A percentile compares a stretch with the other conserved stretches of the same genome.
Conservation (phyloP, 2,888 invertebrate genomes). For the Paralinhomoeus sp. region DNA sequence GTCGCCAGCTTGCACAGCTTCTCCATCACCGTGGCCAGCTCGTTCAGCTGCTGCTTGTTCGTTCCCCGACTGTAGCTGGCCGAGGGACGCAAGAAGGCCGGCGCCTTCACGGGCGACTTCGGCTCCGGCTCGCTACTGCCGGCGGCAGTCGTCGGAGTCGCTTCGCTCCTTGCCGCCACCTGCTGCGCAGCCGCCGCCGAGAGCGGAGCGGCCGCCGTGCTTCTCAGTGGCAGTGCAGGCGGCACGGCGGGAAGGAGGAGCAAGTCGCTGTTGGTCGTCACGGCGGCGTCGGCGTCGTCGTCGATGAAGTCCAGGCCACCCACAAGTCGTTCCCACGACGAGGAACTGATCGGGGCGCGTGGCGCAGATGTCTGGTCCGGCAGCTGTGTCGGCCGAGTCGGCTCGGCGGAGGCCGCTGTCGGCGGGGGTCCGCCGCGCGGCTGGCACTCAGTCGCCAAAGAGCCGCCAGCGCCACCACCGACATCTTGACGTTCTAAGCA, state of each 20-base stretch:
- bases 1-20: conserved; percentile 11
- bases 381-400: conserved; percentile 1
- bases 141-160: neutral
- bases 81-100: neutral
- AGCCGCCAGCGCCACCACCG: neutral
- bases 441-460: neutral
- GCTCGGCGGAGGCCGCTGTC: too few relatives aligned
- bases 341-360: conserved; percentile 1
- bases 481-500: neutral
- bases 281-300: conserved; percentile 32
- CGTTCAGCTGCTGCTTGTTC: conserved; percentile 1
- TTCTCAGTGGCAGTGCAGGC: neutral
- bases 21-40: conserved; percentile 10
- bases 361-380: conserved; percentile 7
- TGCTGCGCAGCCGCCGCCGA: neutral
- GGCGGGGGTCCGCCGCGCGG: too few relatives aligned
- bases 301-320: conserved; percentile 22
- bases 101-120: neutral
- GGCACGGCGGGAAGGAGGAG: conserved; percentile 1
- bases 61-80: too few relatives aligned
- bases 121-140: neutral
- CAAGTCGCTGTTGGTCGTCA: conserved; percentile 24
- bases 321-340: conserved; percentile 5
- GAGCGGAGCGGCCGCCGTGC: too few relatives aligned
- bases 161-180: neutral